Evolutionary conservation across 2,113 vertebrate genomes (phyloP), one percentile per base, ranked within the genome.

Genomic region (Panthera uncia): DNA sequence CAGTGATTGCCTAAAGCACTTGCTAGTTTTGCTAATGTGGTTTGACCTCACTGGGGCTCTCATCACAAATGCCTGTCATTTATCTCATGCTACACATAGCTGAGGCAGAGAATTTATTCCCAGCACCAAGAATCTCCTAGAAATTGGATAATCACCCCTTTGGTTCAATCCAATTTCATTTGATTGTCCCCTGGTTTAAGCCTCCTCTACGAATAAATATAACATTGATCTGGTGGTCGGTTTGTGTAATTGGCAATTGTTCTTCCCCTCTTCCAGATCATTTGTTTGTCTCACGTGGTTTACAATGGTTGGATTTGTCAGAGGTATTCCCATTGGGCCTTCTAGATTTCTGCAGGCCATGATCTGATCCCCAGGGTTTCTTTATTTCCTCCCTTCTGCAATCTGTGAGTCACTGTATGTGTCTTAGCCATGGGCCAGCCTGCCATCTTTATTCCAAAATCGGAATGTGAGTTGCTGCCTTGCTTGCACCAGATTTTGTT

Each of bases 11-110:
- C 79, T 96, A 57, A 57, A 97, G 79, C 48, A 68, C 33, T 96
- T 66, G 83, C 71, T 89, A 21, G 63, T 57, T 98, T 96, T 89
- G 91, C 88, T 97, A 90, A 90, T 95, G 68, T 74, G 27, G 38
- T 94, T 98, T 97, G 97, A 96, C 89, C 90, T 96, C 92, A 69
- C 55, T 84, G 48, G 74, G 74, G 55, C 69, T 92, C 52, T 87
- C 65, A 84, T 97, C 93, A 96, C 69, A 89, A 92, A 95, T 80
- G 61, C 41, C 68, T 96, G 74, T 68, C 76, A 74, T 87, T 96
- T 91, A 83, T 94, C 79, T 95, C 86, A 73, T 74, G 52, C 66
- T 79, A 84, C 50, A 82, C 82, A 76, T 33, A 95, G 63, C 82
- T 50, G 81, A 96, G 63, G 87, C 69, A 57, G 87, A 90, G 45